These are phyloP conservation scores for Sprattus sprattus DNA, from an alignment of 2,113 vertebrate species.

Conservation along the genomic window DNA sequence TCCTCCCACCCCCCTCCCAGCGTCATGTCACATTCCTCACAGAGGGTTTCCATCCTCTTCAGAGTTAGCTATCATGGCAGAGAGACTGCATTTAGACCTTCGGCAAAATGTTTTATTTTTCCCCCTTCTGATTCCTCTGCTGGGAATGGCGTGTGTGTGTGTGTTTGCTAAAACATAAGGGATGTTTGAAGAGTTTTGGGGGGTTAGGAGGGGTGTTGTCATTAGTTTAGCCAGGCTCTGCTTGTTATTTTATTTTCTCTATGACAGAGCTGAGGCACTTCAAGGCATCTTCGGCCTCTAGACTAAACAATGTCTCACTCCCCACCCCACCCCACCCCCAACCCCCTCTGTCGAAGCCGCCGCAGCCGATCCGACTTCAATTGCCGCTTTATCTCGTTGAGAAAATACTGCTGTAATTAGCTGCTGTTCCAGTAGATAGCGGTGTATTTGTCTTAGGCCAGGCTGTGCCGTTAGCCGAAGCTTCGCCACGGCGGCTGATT, in stretches of 20 bases:
- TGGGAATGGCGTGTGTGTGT: slow-evolving; percentile 44
- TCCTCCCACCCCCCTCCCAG: slow-evolving; percentile 2
- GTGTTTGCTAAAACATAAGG: slow-evolving; percentile 62
- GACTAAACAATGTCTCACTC: slow-evolving; percentile 70
- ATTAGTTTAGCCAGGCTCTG: slow-evolving; percentile 18
- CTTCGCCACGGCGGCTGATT: slow-evolving; percentile 62
- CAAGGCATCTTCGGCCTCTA: slow-evolving; percentile 58
- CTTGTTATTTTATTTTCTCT: slow-evolving; percentile 40
- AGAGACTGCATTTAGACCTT: slow-evolving; percentile 53
- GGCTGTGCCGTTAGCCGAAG: slow-evolving; percentile 54
- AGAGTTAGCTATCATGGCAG: slow-evolving; percentile 53
- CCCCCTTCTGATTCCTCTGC: slow-evolving; percentile 23
- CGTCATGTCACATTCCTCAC: slow-evolving; percentile 54
- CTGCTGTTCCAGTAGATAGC: slow-evolving; percentile 69
- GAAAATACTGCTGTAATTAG: slow-evolving; percentile 72
- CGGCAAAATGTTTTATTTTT: slow-evolving; percentile 42
- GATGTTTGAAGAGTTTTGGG: background rate
- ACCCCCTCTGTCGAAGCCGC: slow-evolving; percentile 58
- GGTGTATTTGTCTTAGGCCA: slow-evolving; percentile 63
- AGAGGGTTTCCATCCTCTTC: slow-evolving; percentile 52
- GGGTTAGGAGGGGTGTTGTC: slow-evolving; percentile 34
- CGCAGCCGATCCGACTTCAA: slow-evolving; percentile 47
- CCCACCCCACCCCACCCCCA: background rate
- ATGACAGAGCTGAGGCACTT: slow-evolving; percentile 67
- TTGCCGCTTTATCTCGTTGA: slow-evolving; percentile 67